Base-by-base conservation (phyloP, 2,113 vertebrate genomes). In the Willisornis vidua region DNA sequence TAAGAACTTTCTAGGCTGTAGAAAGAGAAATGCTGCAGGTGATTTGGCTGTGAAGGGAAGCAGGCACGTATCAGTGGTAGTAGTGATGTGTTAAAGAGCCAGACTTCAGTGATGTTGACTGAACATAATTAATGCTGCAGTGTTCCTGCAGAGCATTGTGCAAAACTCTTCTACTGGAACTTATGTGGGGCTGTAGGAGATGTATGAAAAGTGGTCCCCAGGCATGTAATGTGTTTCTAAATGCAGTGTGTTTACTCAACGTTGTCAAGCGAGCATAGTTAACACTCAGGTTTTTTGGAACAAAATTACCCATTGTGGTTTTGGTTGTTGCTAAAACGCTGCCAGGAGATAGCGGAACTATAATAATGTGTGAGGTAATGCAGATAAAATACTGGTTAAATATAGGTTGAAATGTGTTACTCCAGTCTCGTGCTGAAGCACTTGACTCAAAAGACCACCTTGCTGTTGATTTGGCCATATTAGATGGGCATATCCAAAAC, bases 1-100 rank as follows among this genome's bases (percentile, higher is more conserved):
- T 84, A 54, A 61, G 92, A 93, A 68, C 93, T 91, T 90, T 97
- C 81, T 85, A 80, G 89, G 76, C 59, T 65, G 31, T 55, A n/a
- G 73, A 65, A 86, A 41, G 76, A 41, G 62, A 91, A 79, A 70
- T 7, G 22, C 62, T 74, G 79, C 61, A 62, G 70, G 65, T 81
- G 75, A 41, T 73, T 52, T 65, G 62, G 17, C 85, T 75, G 9
- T 45, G 58, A 54, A 55, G n/a, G 55, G 31, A 87, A 87, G 20
- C 17, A 29, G 66, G 16, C 2, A 0, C 14, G 4, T 81, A 14
- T 51, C 81, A 37, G 28, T 55, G 39, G 17, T 35, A n/a, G 43
- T n/a, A 55, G 26, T 62, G 65, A 35, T 41, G 25, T 13, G 23
- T 14, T 92, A 20, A 62, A 71, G 35, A 22, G 66, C 31, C 37